Evolutionary conservation across 2,113 vertebrate genomes (phyloP).

Genomic region (Phylloscopus trochilus): DNA sequence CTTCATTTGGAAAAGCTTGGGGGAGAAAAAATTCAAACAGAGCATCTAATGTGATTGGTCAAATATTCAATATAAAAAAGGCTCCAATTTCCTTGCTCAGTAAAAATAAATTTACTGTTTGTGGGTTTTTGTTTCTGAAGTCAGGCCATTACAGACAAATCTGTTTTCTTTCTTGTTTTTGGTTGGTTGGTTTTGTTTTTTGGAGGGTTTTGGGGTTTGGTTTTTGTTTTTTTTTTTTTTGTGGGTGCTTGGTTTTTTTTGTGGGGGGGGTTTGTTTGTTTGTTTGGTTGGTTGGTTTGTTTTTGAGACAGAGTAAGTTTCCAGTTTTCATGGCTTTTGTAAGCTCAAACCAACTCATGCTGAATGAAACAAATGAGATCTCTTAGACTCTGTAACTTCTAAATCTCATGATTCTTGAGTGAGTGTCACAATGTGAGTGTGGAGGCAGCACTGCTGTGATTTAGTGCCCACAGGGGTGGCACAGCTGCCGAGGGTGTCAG

Average conservation of each 20-base stretch:
- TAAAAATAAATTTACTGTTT: neutral
- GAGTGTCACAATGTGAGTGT: accelerated
- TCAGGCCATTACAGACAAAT: neutral
- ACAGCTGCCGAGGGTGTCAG: neutral
- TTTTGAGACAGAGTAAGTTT: neutral
- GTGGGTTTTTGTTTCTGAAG: neutral
- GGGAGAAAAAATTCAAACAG: neutral
- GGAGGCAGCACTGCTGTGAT: neutral
- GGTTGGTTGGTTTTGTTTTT: neutral
- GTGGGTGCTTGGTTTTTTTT: too few relatives aligned
- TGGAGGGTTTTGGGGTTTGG: neutral
- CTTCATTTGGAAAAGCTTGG: neutral
- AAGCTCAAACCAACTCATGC: neutral
- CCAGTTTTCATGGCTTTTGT: neutral
- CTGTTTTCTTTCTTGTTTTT: neutral
- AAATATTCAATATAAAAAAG: neutral
- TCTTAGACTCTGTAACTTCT: neutral
- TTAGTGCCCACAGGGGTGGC: neutral
- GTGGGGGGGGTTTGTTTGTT: neutral
- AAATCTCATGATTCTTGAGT: neutral
- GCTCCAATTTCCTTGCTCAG: neutral
- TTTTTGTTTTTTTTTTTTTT: too few relatives aligned
- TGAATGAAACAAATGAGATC: neutral
- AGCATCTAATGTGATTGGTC: neutral
- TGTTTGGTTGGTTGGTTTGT: neutral